A percentile compares a stretch with the other conserved stretches of the same genome.
Evolutionary conservation across 2,797 vertebrate species (phyloP).

Genomic region (Melanotaenia boesemani): DNA sequence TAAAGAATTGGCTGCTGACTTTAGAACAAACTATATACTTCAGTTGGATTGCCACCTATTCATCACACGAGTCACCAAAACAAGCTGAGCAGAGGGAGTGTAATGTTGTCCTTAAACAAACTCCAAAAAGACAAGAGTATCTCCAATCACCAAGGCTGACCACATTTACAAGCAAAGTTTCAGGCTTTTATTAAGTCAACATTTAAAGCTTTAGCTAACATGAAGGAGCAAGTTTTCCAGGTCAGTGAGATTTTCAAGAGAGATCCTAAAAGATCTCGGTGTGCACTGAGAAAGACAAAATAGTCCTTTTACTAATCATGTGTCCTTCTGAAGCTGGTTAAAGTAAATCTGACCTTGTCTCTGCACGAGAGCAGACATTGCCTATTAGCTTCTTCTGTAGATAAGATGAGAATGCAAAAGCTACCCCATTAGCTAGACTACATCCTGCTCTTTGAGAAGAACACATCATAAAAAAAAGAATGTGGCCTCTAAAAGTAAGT

Average conservation of each 20-base stretch:
- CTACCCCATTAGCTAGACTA: not conserved
- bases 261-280: conserved; percentile 1
- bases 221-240: not conserved
- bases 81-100: not conserved
- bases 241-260: not conserved
- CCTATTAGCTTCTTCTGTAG: conserved; percentile 19
- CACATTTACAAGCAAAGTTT: not conserved
- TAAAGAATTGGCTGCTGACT: not conserved
- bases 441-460: not conserved
- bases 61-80: not conserved
- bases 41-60: not conserved
- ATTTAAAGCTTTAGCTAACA: not conserved
- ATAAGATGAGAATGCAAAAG: conserved; percentile 17
- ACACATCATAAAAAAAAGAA: not conserved
- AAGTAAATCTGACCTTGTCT: conserved; percentile 2
- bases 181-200: not conserved
- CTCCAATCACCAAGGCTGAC: not conserved
- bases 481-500: not conserved
- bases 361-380: conserved; percentile 6
- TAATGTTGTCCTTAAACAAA: not conserved
- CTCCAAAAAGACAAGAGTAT: not conserved
- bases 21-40: not conserved
- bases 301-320: not conserved
- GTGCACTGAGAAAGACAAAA: conserved; percentile 10
- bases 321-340: conserved; percentile 6